Conservation (phyloP, 2,113 vertebrate genomes). For the Scatophagus argus region DNA sequence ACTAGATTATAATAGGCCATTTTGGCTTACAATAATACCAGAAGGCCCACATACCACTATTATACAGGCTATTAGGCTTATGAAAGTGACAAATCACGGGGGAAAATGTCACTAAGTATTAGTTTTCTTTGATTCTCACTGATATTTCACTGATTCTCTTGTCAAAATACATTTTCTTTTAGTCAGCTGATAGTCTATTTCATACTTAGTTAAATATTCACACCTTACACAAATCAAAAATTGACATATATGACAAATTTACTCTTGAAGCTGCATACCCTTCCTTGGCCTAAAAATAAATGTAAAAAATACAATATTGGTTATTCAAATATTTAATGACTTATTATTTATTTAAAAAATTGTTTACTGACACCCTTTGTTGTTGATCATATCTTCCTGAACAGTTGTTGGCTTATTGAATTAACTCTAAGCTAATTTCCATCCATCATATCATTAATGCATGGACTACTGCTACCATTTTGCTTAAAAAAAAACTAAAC, state of each 20-base stretch:
- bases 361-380: not conserved
- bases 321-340: not conserved
- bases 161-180: not conserved
- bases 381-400: not conserved
- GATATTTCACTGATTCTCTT: not conserved
- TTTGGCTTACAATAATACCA: no score
- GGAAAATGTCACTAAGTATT: not conserved
- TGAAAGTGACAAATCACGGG: not conserved
- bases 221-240: not conserved
- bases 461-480: no score
- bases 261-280: not conserved
- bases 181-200: not conserved
- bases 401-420: not conserved
- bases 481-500: not conserved
- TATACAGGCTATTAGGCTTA: no score
- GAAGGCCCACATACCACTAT: no score
- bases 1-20: no score
- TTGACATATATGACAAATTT: not conserved
- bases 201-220: not conserved
- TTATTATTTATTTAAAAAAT: not conserved
- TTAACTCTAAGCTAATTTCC: not conserved
- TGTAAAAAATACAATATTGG: not conserved
- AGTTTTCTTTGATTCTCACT: not conserved
- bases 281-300: no score
- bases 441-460: not conserved